Base-by-base conservation (phyloP, 2,113 vertebrate genomes). In the Mola mola region DNA sequence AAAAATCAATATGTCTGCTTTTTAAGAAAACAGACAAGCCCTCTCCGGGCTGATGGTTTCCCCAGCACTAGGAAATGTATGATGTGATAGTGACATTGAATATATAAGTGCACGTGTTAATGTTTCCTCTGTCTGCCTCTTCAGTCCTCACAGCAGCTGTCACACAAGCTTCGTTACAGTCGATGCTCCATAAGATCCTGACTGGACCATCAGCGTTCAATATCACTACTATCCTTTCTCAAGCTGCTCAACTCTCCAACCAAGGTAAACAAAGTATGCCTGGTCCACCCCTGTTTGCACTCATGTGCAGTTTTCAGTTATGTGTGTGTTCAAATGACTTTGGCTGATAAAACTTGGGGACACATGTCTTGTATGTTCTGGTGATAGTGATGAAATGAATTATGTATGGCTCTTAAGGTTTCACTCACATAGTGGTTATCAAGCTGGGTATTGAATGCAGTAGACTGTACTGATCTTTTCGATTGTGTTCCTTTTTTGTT, bases 161-260 rank as follows among this genome's bases (percentile, higher is more conserved):
- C 87, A 99, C 97, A 84, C 97, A 99, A 92, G 97, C 97, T 66
- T 99, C 96, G 71, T 91, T 99, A 92, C 96, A 98, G 90, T 98
- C 96, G 64, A 97, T 99, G 93, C 95, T 98, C 71, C 97, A 99
- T 90, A 99, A 98, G 91, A 95, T 98, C 90, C 95, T 99, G 82
- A 99, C 96, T 83, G 96, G 96, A 92, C 95, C 97, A 62, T 98
- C 97, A 69, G 95, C 96, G 87, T 99, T 99, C 92, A 98, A 97
- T 87, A 94, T 99, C 89, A 98, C 96, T 79, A 95, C 96, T 80
- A 90, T 99, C 87, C 96, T 99, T 82, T 96, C 96, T 89, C 97
- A 99, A 88, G 96, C 96, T 90, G 94, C 97, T 89, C 97, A 98
- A 81, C 93, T 99, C 37, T 96, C 96, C 70, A 95, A 90, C 65